phyloP scores from a whole-genome alignment of 1,140 invertebrate genomes.

The Phocides pigmalion region DNA sequence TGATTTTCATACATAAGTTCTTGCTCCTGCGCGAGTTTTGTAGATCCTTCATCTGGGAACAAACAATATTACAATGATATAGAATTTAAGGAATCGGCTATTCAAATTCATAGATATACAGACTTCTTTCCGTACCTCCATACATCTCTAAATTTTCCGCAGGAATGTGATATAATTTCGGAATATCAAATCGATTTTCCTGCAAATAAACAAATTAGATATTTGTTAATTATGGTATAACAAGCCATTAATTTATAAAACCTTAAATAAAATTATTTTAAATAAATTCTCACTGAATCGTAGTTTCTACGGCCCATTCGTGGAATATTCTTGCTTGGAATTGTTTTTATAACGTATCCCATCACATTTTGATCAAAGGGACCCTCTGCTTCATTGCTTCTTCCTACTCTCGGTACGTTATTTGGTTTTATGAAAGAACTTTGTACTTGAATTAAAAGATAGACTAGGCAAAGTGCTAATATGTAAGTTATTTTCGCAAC shows the following conservation, averaged over 20 bases:
- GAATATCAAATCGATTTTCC: conserved; percentile 71
- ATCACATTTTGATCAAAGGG: conserved; percentile 63
- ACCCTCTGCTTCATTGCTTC: conserved; percentile 69
- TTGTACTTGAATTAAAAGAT: conserved; percentile 52
- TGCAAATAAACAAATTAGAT: conserved; percentile 51
- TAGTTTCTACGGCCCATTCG: conserved; percentile 75
- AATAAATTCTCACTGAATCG: conserved; percentile 61
- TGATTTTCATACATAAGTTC: conserved; percentile 38
- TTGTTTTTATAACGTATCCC: conserved; percentile 77
- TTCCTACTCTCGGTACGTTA: conserved; percentile 74
- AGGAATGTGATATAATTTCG: conserved; percentile 65
- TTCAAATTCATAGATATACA: too few species aligned
- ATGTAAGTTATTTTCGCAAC: conserved; percentile 47
- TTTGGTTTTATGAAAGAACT: conserved; percentile 75
- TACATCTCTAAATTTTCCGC: conserved; percentile 50
- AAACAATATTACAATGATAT: not conserved
- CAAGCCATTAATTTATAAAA: not conserved
- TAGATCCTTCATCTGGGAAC: conserved; percentile 43
- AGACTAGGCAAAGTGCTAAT: conserved; percentile 60
- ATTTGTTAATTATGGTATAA: too few species aligned
- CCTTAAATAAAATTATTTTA: too few species aligned
- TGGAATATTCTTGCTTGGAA: conserved; percentile 73
- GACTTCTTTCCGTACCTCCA: conserved; percentile 42
- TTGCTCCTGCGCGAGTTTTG: conserved; percentile 36
- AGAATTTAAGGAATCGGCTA: too few species aligned